Base-by-base conservation (phyloP, 2,888 invertebrate species). In the Drosophila sordidula region DNA sequence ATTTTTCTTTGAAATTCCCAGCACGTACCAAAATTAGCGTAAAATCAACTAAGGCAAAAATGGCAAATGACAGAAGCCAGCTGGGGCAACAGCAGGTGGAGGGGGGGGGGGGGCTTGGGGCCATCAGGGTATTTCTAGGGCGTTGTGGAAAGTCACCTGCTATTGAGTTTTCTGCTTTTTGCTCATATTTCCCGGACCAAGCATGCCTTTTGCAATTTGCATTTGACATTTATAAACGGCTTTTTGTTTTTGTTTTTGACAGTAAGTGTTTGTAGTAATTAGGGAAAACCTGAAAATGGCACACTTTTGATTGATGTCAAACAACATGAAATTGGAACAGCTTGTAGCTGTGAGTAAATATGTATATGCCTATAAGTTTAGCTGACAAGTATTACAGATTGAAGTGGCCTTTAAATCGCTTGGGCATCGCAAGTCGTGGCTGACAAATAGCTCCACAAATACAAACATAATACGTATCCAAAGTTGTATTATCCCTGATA, bases 11-110 rank as follows among this genome's bases (percentile, higher is more conserved):
- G 36, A 58, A 59, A 56, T 50, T 52, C 41, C n/a, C 14, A 12
- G 22, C 57, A 57, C 57, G 57, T 41, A 16, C 32, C 57, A 41
- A 57, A 57, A 57, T 57, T 57, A 57, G 52, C 41, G 41, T 41
- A 16, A 39, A 52, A 52, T 52, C 39, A 41, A 34, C 41, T 57
- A 51, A 51, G 22, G 22, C 14, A 14, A 56, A 56, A 56, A 47
- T 47, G 47, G 25, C 25, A 55, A 55, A 47, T 46, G 46, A 36
- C 55, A 38, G 11, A 25, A 5, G 26, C 8, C 36, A 6, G 42
- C 34, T 16, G 22, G 14, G 11, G 11, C 18, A 22, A 6, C 34
- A 18, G 5, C 1, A 4, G 14, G 6, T 6, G n/a, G 22, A 16
- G 8, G 45, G 11, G 9, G 11, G 11, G 8, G 5, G 5, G 1